phyloP scores from a whole-genome alignment of 2,797 vertebrate species.

The Platyrinchus mystaceus region DNA sequence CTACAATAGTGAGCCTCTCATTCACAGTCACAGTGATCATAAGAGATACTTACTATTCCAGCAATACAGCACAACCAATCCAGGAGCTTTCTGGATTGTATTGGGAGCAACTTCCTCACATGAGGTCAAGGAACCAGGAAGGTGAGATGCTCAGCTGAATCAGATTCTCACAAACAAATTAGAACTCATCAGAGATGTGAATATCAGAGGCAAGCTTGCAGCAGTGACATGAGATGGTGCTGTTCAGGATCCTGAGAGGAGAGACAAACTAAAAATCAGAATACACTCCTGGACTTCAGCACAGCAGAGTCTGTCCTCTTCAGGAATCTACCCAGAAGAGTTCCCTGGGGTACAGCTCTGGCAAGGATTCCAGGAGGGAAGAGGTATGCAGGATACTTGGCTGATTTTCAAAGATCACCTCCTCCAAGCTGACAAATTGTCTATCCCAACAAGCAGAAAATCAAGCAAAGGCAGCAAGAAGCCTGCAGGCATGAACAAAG shows the following conservation, averaged over 20 bases:
- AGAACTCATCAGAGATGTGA: neutral
- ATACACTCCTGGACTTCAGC: neutral
- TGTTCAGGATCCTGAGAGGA: neutral
- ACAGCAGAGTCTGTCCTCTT: neutral
- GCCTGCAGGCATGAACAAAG: neutral
- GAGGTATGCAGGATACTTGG: neutral
- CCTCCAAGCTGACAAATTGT: neutral
- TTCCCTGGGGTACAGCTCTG: neutral
- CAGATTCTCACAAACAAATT: neutral
- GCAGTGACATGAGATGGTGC: neutral
- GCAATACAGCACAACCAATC: neutral
- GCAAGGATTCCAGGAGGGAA: neutral
- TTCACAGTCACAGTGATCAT: neutral
- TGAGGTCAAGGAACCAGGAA: neutral
- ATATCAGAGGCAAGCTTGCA: neutral
- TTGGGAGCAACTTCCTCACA: neutral
- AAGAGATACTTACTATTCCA: neutral
- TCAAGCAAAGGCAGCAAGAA: neutral
- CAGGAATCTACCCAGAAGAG: neutral
- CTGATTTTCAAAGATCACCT: neutral
- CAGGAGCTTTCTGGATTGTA: neutral
- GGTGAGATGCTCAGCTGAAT: neutral
- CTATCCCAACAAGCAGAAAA: neutral
- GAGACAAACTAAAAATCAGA: neutral
- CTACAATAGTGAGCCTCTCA: neutral